Base-by-base conservation (phyloP, 2,888 invertebrate genomes). In the Acanthococcus lagerstroemiae region DNA sequence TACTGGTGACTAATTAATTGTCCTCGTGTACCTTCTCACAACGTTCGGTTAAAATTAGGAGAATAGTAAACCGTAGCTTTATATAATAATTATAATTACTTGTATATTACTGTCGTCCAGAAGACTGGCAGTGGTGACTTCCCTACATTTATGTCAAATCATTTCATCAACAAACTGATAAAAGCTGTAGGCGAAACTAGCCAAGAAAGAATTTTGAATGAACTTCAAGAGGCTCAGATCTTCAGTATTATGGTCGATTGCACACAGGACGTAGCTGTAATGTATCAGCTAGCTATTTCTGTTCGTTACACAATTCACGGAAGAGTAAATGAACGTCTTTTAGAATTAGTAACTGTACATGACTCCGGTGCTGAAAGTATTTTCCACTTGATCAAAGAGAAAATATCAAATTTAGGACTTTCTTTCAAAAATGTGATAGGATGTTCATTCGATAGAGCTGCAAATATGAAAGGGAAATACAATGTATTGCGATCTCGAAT, bases 401-500 rank as follows among this genome's bases (percentile, higher is more conserved):
- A 68, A 56, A 50, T 57, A 46, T 30, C 37, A 25, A 65, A 65
- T 27, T 67, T 48, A 37, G 65, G 67, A 25, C 55, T 67, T 65
- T 55, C 45, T 44, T 55, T 65, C 25, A 22, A 54, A 56, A 56
- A 68, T 54, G 56, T 68, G n/a, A 57, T 65, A 30, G 57, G 61
- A 9, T 65, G 56, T 57, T 68, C 63, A 19, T 68, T 68, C 54
- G 67, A 68, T 57, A 67, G 67, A 24, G 68, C 68, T 24, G 66
- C 25, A 44, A 67, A 63, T 45, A 67, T 67, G 58, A 61, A 67
- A 54, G 65, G 65, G 65, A 27, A 26, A 55, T 55, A 22, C 25
- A 55, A 55, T 55, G 55, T 19, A 25, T 48, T 63, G 46, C 52
- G 25, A 52, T 48, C 37, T 37, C 12, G n/a, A n/a, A 37, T 37